These are phyloP conservation scores for Podarcis siculus DNA, from an alignment of 2,797 vertebrate genomes.

Conservation along the genomic window DNA sequence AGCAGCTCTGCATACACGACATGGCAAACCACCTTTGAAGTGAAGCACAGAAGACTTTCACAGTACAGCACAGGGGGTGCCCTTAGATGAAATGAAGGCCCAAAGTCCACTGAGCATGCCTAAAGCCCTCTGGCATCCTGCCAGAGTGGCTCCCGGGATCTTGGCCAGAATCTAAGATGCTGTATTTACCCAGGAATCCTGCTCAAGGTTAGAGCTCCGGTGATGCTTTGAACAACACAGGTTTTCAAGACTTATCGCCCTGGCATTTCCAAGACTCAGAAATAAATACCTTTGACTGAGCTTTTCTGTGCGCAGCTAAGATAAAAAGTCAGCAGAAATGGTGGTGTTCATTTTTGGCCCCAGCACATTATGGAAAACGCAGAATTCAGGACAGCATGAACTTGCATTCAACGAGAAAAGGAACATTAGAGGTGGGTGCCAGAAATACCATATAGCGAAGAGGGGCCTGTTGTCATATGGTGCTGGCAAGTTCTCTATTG, in stretches of 20 bases:
- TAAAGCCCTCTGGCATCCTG: neutral
- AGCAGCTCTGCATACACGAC: neutral
- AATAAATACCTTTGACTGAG: neutral
- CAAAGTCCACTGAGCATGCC: neutral
- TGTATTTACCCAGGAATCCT: neutral
- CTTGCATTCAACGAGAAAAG: neutral
- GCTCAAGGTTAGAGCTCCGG: neutral
- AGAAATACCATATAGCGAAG: no score
- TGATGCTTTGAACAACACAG: neutral
- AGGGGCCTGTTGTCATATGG: neutral
- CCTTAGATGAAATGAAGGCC: no score
- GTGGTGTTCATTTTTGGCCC: neutral
- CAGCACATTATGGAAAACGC: neutral
- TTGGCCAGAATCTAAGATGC: neutral
- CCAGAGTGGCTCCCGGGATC: neutral
- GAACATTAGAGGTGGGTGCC: neutral
- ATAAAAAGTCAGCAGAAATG: neutral
- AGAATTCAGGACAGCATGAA: neutral
- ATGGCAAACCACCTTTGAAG: neutral
- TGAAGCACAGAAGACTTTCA: neutral
- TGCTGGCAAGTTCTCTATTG: neutral
- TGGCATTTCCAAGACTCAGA: neutral
- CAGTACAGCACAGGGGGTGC: neutral
- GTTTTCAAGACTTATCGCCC: neutral
- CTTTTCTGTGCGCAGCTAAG: neutral